Conservation (phyloP, 2,888 invertebrate species). For the Aplocera efformata region DNA sequence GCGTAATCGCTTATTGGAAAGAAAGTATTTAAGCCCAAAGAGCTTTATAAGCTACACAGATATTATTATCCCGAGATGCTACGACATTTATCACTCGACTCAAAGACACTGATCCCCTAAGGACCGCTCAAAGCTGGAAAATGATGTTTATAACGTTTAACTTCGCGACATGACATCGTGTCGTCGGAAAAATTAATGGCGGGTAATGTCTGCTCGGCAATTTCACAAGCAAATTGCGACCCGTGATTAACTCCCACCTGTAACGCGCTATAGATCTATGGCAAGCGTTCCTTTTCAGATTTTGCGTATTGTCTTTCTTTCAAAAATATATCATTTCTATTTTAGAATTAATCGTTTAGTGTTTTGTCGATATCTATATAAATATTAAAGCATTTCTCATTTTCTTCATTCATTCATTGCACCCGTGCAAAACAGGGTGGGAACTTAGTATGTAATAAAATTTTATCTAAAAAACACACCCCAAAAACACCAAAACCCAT, state of each 20-base stretch:
- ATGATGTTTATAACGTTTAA: constrained; percentile 52
- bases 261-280: constrained; percentile 27
- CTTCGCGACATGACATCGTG: constrained; percentile 42
- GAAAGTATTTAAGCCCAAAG: constrained; percentile 1
- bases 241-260: constrained; percentile 43
- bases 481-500: too few relatives aligned
- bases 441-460: too few relatives aligned
- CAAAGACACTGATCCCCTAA: constrained; percentile 49
- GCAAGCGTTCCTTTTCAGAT: background rate
- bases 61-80: constrained; percentile 22
- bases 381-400: too few relatives aligned
- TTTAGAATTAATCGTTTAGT: too few relatives aligned
- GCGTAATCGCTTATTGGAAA: too few relatives aligned
- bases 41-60: constrained; percentile 14
- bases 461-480: too few relatives aligned
- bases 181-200: constrained; percentile 60
- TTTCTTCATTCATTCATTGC: too few relatives aligned
- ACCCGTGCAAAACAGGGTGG: too few relatives aligned
- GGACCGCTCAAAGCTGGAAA: constrained; percentile 41
- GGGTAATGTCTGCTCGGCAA: constrained; percentile 44
- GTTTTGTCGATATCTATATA: too few relatives aligned
- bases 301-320: too few relatives aligned
- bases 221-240: constrained; percentile 49
- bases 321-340: too few relatives aligned
- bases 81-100: constrained; percentile 54